Percentiles rank a stretch among this genome's conserved stretches.
These are phyloP conservation scores for Tetragonula carbonaria DNA, from an alignment of 2,888 invertebrate genomes.

Conservation along the genomic window DNA sequence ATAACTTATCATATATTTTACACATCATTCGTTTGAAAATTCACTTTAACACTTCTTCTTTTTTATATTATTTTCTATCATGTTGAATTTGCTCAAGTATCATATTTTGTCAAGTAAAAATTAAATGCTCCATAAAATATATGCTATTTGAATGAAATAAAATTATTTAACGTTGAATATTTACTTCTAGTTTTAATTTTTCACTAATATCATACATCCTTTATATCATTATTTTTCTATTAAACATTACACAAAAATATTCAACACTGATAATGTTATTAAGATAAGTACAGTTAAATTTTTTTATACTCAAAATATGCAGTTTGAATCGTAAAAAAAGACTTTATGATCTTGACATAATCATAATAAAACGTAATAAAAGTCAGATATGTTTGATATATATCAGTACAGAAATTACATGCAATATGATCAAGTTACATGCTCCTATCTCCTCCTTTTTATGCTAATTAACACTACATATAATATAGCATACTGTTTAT, in stretches of 20 bases:
- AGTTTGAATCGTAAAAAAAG: slow-evolving; percentile 3
- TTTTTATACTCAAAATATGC: slow-evolving; percentile 2
- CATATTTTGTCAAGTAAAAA: neutral
- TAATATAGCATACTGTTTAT: slow-evolving; percentile 31
- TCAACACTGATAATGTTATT: slow-evolving; percentile 8
- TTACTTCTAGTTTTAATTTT: slow-evolving; percentile 6
- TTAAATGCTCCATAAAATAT: neutral
- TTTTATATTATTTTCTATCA: neutral
- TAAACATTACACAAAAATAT: slow-evolving; percentile 26
- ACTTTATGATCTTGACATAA: slow-evolving; percentile 15
- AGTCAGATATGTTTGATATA: slow-evolving; percentile 7
- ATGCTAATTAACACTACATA: slow-evolving; percentile 21
- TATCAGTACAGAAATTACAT: slow-evolving; percentile 21
- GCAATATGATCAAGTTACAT: slow-evolving; percentile 22
- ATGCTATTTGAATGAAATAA: neutral
- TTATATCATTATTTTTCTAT: neutral
- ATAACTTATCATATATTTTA: slow-evolving; percentile 31
- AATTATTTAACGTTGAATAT: neutral
- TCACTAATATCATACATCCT: slow-evolving; percentile 10
- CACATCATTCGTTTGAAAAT: slow-evolving; percentile 19
- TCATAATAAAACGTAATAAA: slow-evolving; percentile 6
- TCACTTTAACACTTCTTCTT: neutral
- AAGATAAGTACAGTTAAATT: slow-evolving; percentile 11
- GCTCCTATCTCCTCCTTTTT: slow-evolving; percentile 10
- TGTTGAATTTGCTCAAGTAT: slow-evolving; percentile 19